phyloP scores from a whole-genome alignment of 2,888 invertebrate genomes.

The Luperina testacea region DNA sequence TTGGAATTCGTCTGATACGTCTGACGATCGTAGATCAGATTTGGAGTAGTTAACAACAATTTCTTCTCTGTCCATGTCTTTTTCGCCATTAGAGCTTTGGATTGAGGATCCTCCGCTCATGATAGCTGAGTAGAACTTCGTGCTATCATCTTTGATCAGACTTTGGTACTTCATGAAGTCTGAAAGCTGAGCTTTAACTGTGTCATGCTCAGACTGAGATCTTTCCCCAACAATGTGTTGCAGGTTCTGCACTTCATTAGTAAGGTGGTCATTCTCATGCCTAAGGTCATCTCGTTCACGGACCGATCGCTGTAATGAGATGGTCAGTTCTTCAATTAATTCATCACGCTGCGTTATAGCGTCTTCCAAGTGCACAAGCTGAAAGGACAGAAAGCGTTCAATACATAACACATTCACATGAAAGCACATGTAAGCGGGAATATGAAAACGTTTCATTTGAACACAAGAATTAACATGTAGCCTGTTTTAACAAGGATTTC shows the following conservation, averaged over 20 bases:
- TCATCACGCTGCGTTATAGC: constrained; percentile 92
- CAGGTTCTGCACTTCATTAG: constrained; percentile 90
- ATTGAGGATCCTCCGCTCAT: constrained; percentile 84
- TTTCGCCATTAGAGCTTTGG: constrained; percentile 85
- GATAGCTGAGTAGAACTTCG: constrained; percentile 85
- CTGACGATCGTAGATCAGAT: constrained; percentile 82
- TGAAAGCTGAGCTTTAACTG: constrained; percentile 84
- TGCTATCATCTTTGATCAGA: constrained; percentile 84
- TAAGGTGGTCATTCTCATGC: constrained; percentile 91
- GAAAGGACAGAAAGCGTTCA: constrained; percentile 86
- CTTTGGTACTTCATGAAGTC: constrained; percentile 87
- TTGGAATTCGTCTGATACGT: constrained; percentile 82
- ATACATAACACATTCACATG: constrained; percentile 73
- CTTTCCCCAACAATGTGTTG: constrained; percentile 81
- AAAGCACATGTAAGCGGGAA: constrained; percentile 61
- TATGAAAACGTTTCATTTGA: not conserved
- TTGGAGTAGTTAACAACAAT: constrained; percentile 85
- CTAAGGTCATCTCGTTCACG: constrained; percentile 91
- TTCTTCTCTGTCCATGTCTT: constrained; percentile 88
- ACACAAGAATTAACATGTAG: constrained; percentile 2
- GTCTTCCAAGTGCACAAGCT: constrained; percentile 93
- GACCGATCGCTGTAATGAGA: constrained; percentile 92
- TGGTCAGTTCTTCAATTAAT: constrained; percentile 93
- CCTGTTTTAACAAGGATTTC: constrained; percentile 2
- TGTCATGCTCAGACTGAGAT: constrained; percentile 81